These are phyloP conservation scores for Muscidifurax raptorellus DNA, from an alignment of 1,140 invertebrate species.

Conservation along the genomic window DNA sequence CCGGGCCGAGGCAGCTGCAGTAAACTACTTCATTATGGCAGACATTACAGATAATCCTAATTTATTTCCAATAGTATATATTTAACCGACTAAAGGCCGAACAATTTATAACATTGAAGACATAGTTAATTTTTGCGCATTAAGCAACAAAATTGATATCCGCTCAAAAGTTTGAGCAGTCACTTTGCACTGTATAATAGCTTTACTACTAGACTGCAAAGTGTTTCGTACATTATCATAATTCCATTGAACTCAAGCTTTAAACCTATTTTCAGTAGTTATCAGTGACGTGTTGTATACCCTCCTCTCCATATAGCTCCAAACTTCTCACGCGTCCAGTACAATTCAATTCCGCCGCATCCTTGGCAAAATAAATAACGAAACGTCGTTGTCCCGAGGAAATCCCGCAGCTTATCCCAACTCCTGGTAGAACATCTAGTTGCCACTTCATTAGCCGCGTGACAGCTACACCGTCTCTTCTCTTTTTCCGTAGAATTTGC, in stretches of 20 bases:
- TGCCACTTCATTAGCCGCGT: conserved; percentile 27
- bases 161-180: background rate
- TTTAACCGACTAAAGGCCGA: no score
- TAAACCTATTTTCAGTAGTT: background rate
- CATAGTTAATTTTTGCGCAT: background rate
- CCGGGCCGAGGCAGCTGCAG: background rate
- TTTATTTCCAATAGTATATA: background rate
- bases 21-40: background rate
- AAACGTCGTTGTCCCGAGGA: background rate
- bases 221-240: background rate
- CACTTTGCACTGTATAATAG: background rate
- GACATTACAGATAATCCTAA: background rate
- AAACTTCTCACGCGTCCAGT: background rate
- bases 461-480: background rate
- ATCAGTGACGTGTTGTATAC: background rate
- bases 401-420: conserved; percentile 4
- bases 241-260: background rate
- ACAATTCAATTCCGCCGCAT: background rate
- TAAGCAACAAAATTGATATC: background rate
- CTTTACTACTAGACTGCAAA: background rate
- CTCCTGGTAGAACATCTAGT: conserved; percentile 14
- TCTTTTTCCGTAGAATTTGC: background rate
- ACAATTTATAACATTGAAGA: no score
- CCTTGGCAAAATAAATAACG: background rate
- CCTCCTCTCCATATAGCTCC: background rate